A percentile compares a stretch with the other conserved stretches of the same genome.
Evolutionary conservation across 2,888 invertebrate species (phyloP).

Genomic region (Pterostichus niger): DNA sequence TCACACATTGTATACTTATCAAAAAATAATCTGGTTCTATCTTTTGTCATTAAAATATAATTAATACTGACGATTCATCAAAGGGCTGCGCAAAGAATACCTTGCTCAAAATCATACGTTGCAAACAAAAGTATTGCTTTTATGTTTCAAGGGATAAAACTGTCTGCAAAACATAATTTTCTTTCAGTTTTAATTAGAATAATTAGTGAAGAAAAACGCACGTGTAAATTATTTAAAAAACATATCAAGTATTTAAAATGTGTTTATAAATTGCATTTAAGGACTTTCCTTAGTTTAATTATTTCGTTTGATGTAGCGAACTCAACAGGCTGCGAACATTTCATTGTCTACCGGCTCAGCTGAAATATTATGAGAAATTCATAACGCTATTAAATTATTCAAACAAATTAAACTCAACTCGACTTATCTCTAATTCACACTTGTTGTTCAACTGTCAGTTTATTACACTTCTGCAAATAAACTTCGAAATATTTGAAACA

Average conservation of each 20-base stretch:
- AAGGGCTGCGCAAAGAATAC: too few species aligned
- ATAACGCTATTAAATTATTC: conserved; percentile 64
- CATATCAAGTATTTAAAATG: conserved; percentile 29
- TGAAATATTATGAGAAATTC: conserved; percentile 63
- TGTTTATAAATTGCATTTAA: conserved; percentile 39
- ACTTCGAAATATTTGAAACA: background rate
- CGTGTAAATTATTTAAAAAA: conserved; percentile 12
- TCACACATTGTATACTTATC: too few species aligned
- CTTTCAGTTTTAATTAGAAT: conserved; percentile 8
- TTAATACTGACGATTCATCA: too few species aligned
- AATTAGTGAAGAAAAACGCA: conserved; percentile 5
- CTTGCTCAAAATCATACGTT: too few species aligned
- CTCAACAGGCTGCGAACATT: conserved; percentile 53
- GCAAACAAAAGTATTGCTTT: too few species aligned
- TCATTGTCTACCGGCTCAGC: conserved; percentile 57
- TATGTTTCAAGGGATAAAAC: too few species aligned
- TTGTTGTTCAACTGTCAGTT: conserved; percentile 33
- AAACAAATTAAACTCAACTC: conserved; percentile 61
- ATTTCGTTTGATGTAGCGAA: conserved; percentile 58
- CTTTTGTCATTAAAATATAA: too few species aligned
- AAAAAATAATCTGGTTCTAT: too few species aligned
- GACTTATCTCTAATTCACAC: conserved; percentile 62
- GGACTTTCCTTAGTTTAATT: conserved; percentile 59
- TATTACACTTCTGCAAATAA: conserved; percentile 42
- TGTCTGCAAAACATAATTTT: too few species aligned